Conservation (phyloP, 1,140 invertebrate genomes). For the Portunus trituberculatus region DNA sequence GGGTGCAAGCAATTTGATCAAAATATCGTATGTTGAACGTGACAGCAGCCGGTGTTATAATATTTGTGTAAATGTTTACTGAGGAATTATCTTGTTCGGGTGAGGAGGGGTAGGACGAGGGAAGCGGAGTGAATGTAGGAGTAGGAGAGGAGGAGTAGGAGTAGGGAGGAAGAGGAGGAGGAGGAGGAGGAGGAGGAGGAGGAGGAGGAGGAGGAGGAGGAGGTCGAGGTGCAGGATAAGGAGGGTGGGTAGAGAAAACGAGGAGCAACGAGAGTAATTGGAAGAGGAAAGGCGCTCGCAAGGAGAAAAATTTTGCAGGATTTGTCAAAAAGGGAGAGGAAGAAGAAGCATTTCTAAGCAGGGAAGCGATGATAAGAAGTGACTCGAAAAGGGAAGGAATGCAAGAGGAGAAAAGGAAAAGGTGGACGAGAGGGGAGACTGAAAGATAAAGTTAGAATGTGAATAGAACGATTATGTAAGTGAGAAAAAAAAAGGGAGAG, state of each 20-base stretch:
- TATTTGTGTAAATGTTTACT: background rate
- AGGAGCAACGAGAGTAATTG: background rate
- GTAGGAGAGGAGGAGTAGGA: background rate
- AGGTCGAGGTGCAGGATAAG: background rate
- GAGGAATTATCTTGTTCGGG: background rate
- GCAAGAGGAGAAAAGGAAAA: background rate
- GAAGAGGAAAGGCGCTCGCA: background rate
- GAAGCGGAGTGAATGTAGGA: too few relatives aligned
- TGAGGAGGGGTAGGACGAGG: background rate
- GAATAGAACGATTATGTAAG: background rate
- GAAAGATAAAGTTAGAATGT: background rate
- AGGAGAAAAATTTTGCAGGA: background rate
- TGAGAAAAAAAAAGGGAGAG: background rate
- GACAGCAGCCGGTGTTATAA: too few relatives aligned
- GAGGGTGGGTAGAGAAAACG: background rate
- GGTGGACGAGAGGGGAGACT: background rate
- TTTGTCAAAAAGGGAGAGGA: background rate
- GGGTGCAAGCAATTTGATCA: too few relatives aligned
- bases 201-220: background rate
- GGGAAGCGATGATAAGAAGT: background rate
- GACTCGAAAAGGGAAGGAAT: background rate
- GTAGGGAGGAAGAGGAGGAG: background rate
- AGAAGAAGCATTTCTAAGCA: background rate
- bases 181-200: background rate
- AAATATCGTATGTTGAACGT: too few relatives aligned